Evolutionary conservation across 2,113 vertebrate species (phyloP), one percentile per base, ranked within the genome.

Genomic region (Corythornis madagascariensis): DNA sequence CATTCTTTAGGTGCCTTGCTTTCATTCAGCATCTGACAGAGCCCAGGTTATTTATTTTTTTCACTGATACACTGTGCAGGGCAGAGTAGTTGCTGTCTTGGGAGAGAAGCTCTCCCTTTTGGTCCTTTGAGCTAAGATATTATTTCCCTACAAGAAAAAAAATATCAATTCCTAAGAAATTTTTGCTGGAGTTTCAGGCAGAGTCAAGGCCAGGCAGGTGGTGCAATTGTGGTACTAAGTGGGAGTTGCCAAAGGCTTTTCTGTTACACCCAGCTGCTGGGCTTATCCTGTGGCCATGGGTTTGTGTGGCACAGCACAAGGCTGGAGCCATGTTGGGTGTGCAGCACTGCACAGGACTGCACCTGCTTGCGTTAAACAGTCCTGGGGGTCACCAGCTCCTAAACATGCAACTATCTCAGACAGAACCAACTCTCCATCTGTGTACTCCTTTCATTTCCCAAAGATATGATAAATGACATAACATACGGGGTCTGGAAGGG

Each of bases 371-470:
- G 26, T 47, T 21, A 26, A 43, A 6, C 63, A 26, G 6, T 28
- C n/a, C 43, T 12, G 22, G 11, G 47, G 6, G 17, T 33, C 7
- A 1, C 5, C 47, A 56, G 1, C 24, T 69, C 72, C 50, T 45
- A 16, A 25, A n/a, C 0, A 0, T 19, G 25, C 61, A 26, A 3
- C 4, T 1, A 1, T 9, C 59, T 61, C 2, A 2, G 35, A 15
- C 20, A 53, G n/a, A 28, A 24, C 47, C 77, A 42, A 3, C 2
- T 12, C 43, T 33, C 25, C 8, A 17, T 25, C 10, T 19, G 7
- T 1, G 2, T 11, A 28, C 42, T 38, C 14, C 5, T 61, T 29
- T 3, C 28, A 8, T 21, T 83, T 69, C 60, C 56, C 48, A 60
- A 56, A 74, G 56, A 2, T 47, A 5, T 43, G 38, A 31, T 29